These are phyloP conservation scores for Eulithis testata DNA, from an alignment of 2,888 invertebrate genomes.

Conservation along the genomic window DNA sequence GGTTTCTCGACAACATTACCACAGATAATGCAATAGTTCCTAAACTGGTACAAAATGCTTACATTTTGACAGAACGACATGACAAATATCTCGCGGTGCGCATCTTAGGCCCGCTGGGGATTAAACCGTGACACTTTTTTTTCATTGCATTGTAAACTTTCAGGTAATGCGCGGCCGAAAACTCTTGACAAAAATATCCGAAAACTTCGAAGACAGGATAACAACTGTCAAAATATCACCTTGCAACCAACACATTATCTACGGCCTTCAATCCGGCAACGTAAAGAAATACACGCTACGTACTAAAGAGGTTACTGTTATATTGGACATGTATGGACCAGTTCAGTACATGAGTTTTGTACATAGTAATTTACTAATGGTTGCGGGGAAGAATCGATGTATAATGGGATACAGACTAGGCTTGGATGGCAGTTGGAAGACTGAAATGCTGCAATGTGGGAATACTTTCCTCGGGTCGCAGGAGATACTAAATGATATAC, in stretches of 20 bases:
- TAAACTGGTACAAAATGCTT: no score
- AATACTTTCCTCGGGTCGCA: slow-evolving; percentile 74
- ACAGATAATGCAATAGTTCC: no score
- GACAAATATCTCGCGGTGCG: no score
- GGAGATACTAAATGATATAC: slow-evolving; percentile 75
- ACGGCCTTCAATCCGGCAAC: slow-evolving; percentile 72
- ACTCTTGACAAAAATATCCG: slow-evolving; percentile 71
- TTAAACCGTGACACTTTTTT: no score
- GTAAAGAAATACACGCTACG: slow-evolving; percentile 73
- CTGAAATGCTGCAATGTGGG: slow-evolving; percentile 72
- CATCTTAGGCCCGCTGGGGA: no score
- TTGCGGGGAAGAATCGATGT: slow-evolving; percentile 69
- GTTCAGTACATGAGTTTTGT: slow-evolving; percentile 74
- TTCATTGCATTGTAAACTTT: no score
- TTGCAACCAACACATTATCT: slow-evolving; percentile 80
- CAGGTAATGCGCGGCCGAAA: slow-evolving; percentile 78
- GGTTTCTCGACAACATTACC: no score
- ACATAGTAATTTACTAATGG: slow-evolving; percentile 64
- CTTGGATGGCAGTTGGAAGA: slow-evolving; percentile 60
- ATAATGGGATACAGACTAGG: slow-evolving; percentile 70
- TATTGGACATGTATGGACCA: slow-evolving; percentile 72
- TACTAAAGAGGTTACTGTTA: slow-evolving; percentile 61
- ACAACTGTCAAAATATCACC: slow-evolving; percentile 76
- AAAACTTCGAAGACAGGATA: slow-evolving; percentile 72
- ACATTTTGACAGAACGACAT: no score